phyloP scores from a whole-genome alignment of 2,113 vertebrate species.

The Anser cygnoides region DNA sequence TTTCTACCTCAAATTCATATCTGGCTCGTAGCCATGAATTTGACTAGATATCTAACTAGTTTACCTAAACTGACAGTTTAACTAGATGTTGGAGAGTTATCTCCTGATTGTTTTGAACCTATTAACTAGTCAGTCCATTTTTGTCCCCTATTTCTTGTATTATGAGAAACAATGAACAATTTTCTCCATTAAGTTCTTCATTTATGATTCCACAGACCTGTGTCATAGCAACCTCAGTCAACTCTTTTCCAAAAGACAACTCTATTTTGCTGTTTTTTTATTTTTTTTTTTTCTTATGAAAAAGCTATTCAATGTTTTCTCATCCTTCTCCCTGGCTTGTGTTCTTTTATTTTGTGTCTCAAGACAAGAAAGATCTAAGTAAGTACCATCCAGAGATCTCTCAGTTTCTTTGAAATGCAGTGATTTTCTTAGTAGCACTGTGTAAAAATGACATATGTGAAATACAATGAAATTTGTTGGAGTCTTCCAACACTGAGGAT shows the following conservation, averaged over 20 bases:
- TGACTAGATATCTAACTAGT: neutral
- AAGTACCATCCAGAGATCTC: slow-evolving; percentile 26
- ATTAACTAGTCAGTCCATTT: neutral
- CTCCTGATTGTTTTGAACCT: neutral
- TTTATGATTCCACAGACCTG: neutral
- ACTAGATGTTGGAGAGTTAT: neutral
- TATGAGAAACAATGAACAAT: neutral
- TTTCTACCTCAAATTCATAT: neutral
- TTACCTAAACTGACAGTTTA: neutral
- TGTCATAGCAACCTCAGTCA: neutral
- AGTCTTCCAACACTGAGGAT: neutral
- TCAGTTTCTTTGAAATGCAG: slow-evolving; percentile 32
- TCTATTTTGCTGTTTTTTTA: neutral
- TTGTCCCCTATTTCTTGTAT: neutral
- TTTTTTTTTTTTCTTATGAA: neutral
- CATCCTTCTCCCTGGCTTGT: neutral
- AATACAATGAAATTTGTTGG: slow-evolving; percentile 15
- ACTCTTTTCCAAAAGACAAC: neutral
- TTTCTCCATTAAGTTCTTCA: neutral
- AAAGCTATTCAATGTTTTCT: neutral
- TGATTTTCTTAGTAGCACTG: neutral
- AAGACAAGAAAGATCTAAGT: slow-evolving; percentile 13
- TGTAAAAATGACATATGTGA: slow-evolving; percentile 31
- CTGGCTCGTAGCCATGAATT: neutral
- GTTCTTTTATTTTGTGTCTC: slow-evolving; percentile 38